A percentile compares a stretch with the other conserved stretches of the same genome.
phyloP scores from a whole-genome alignment of 2,113 vertebrate species.

The Redunca redunca region DNA sequence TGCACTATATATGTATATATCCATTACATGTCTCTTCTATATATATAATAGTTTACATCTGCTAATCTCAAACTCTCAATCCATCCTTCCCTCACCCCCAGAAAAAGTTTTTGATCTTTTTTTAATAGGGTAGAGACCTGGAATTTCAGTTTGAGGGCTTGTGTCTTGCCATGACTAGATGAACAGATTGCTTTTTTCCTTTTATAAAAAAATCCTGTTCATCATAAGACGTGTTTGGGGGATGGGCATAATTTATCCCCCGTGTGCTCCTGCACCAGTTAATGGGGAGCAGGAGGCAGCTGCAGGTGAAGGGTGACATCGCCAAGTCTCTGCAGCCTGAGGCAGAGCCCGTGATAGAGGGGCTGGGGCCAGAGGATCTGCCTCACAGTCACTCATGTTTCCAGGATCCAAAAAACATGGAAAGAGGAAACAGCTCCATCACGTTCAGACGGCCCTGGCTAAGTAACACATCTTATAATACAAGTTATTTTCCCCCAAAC shows the following conservation, averaged over 20 bases:
- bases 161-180: background rate
- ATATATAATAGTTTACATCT: background rate
- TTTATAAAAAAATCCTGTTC: background rate
- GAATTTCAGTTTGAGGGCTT: background rate
- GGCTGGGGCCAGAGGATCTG: background rate
- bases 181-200: conserved; percentile 4
- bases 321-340: too few relatives aligned
- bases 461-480: background rate
- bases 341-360: background rate
- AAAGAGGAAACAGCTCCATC: background rate
- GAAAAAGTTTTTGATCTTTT: background rate
- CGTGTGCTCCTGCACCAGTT: background rate
- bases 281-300: background rate
- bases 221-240: background rate
- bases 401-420: background rate
- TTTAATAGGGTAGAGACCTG: background rate
- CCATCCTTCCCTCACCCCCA: background rate
- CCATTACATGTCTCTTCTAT: background rate
- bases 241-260: background rate
- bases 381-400: background rate
- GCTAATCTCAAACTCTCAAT: background rate
- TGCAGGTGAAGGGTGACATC: background rate
- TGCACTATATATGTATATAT: background rate
- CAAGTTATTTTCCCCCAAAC: background rate
- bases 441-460: background rate